Base-by-base conservation (phyloP, 1,140 invertebrate species). In the Ostrea denselamellosa region DNA sequence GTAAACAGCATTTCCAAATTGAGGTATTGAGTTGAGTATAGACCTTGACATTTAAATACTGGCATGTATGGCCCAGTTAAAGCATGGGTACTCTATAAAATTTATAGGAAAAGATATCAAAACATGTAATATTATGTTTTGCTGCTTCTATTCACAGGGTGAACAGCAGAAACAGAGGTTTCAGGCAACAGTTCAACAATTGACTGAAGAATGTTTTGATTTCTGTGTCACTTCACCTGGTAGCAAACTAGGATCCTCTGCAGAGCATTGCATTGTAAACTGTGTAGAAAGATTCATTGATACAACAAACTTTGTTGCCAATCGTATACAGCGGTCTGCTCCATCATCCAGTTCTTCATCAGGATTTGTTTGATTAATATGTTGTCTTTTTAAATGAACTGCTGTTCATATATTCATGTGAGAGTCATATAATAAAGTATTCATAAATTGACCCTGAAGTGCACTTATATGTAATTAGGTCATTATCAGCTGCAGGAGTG, bases 231-330 rank as follows among this genome's bases (percentile, higher is more conserved):
- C 98, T 51, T 98, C 98, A 93, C 97, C 98, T 51, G 96, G 96
- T 89, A 96, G 96, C 54, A 98, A 98, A 95, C 94, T 99, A 89
- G 98, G 99, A 92, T 96, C 96, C 44, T 96, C 96, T 92, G 98
- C 98, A 14, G 98, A 99, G 95, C 97, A 97, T 0, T 99, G 98
- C 93, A 95, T 99, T 34, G 96, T 96, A 52, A 99, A 99, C 95
- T 99, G 98, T 95, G 98, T 99, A 0, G 97, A 98, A 91, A 96
- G 98, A 91, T 99, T 99, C 93, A 98, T 99, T 89, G 98, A 99
- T 95, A 93, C 93, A 0, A 91, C 90, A 25, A 91, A 92, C 86
- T 92, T 85, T 85, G 90, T 93, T 62, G 92, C 91, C 8, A 93
- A 92, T 54, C 62, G 92, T 82, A 62, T 91, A 44, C 88, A 90